These are phyloP conservation scores for Boleophthalmus pectinirostris DNA, from an alignment of 2,113 vertebrate species.

Conservation along the genomic window DNA sequence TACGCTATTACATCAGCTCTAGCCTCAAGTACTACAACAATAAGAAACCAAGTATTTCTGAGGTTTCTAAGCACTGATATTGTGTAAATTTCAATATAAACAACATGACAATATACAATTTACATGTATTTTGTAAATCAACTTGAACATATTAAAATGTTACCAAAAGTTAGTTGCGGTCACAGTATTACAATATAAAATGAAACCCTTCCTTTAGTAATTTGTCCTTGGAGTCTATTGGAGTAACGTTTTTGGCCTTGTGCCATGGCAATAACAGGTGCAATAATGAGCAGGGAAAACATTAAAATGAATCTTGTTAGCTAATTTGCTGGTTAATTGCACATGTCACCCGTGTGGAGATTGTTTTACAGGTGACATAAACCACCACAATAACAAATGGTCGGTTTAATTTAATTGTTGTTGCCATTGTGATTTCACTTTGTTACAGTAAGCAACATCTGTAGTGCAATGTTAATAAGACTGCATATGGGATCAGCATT, in stretches of 20 bases:
- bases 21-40: too few species aligned
- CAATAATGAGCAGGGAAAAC: slow-evolving; percentile 21
- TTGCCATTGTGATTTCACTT: slow-evolving; percentile 22
- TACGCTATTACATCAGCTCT: too few species aligned
- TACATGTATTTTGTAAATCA: neutral
- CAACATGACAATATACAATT: too few species aligned
- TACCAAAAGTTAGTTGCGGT: neutral
- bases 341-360: slow-evolving; percentile 36
- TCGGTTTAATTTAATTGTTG: slow-evolving; percentile 16
- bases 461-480: neutral
- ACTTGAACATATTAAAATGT: neutral
- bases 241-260: neutral
- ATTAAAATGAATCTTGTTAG: slow-evolving; percentile 45
- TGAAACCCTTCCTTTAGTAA: neutral
- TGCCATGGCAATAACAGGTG: slow-evolving; percentile 24
- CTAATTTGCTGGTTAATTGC: slow-evolving; percentile 58
- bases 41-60: too few species aligned
- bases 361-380: slow-evolving; percentile 52
- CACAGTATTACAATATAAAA: neutral
- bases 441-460: slow-evolving; percentile 37
- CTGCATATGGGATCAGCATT: neutral
- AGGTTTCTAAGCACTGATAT: too few species aligned
- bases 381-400: slow-evolving; percentile 35
- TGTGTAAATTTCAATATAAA: too few species aligned
- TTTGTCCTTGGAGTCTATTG: neutral